Conservation (phyloP, 2,888 invertebrate genomes). For the Zygothrica quintamaculata region DNA sequence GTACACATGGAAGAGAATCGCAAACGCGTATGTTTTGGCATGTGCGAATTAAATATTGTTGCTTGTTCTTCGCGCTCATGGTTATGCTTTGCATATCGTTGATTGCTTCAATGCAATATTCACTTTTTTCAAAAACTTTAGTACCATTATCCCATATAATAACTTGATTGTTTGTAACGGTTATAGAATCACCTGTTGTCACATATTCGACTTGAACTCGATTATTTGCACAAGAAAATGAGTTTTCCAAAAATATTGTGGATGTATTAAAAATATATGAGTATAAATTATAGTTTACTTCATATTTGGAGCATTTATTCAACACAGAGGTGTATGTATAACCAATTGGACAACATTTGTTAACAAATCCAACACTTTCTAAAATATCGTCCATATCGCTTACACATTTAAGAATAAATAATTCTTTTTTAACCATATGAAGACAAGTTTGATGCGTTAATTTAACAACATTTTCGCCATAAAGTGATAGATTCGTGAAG, state of each 20-base stretch:
- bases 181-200: slow-evolving; percentile 61
- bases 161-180: slow-evolving; percentile 59
- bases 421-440: slow-evolving; percentile 50
- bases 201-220: slow-evolving; percentile 81
- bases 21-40: slow-evolving; percentile 62
- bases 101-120: slow-evolving; percentile 82
- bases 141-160: slow-evolving; percentile 47
- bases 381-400: slow-evolving; percentile 31
- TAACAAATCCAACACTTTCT: slow-evolving; percentile 67
- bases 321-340: slow-evolving; percentile 67
- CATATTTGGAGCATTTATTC: slow-evolving; percentile 60
- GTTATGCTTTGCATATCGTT: slow-evolving; percentile 13
- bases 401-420: slow-evolving; percentile 66
- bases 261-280: slow-evolving; percentile 65
- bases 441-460: slow-evolving; percentile 58
- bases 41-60: slow-evolving; percentile 64
- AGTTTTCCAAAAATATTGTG: slow-evolving; percentile 72
- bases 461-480: slow-evolving; percentile 14
- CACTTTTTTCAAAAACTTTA: slow-evolving; percentile 52
- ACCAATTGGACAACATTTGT: slow-evolving; percentile 82
- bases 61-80: slow-evolving; percentile 18
- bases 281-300: slow-evolving; percentile 64
- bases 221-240: slow-evolving; percentile 67
- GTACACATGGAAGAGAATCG: slow-evolving; percentile 78
- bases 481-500: slow-evolving; percentile 27